phyloP scores from a whole-genome alignment of 2,888 invertebrate species.

The Pristionchus japonicus region DNA sequence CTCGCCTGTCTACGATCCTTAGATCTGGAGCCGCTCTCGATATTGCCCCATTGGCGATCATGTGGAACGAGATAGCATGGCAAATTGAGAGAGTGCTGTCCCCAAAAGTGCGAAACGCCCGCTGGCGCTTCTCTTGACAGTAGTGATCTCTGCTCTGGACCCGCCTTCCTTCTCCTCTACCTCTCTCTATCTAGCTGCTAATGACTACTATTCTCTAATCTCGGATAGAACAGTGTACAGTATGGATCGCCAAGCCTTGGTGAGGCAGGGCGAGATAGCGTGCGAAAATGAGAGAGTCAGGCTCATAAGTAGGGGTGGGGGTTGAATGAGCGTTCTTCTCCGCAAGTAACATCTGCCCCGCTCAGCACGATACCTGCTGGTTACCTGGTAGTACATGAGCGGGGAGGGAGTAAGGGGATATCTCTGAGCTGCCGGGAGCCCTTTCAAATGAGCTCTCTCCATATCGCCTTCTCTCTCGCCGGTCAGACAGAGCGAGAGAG shows the following conservation, averaged over 20 bases:
- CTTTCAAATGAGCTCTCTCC: background rate
- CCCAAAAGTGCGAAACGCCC: background rate
- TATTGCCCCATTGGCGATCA: no score
- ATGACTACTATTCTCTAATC: background rate
- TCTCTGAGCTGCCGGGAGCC: background rate
- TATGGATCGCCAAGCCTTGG: no score
- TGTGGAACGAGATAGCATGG: background rate
- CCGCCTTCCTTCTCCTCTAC: background rate
- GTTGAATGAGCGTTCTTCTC: background rate
- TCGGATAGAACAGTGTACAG: no score
- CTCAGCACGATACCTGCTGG: conserved; percentile 17
- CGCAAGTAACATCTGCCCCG: conserved; percentile 28
- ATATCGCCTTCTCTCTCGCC: background rate
- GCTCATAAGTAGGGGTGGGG: background rate
- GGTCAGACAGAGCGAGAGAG: background rate
- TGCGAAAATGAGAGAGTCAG: no score
- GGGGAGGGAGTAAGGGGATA: background rate
- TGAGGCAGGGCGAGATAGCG: no score
- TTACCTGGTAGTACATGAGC: background rate
- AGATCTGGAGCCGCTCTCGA: background rate
- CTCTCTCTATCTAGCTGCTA: background rate
- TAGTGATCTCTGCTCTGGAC: background rate
- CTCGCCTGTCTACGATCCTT: background rate
- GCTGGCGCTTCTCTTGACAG: background rate
- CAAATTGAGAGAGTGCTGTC: background rate